These are phyloP conservation scores for Drosophila mercatorum DNA, from an alignment of 2,888 invertebrate genomes.

Conservation along the genomic window DNA sequence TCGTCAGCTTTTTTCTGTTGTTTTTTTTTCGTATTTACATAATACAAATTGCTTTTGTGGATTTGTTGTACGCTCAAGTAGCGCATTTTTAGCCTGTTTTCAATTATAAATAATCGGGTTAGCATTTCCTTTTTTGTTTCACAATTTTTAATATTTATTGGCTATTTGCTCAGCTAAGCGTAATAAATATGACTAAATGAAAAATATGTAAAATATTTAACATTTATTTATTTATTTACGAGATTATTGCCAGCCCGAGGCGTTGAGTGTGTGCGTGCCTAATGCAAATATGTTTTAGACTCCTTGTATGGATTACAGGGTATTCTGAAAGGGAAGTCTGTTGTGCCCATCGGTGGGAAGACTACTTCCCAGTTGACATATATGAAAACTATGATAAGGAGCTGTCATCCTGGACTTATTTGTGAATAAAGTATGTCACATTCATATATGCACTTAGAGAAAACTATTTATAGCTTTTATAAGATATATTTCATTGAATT, in stretches of 20 bases:
- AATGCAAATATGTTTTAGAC: not conserved
- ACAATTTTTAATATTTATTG: slow-evolving; percentile 30
- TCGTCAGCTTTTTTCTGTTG: not conserved
- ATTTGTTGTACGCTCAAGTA: slow-evolving; percentile 60
- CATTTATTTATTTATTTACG: slow-evolving; percentile 1
- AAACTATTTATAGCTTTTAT: too few relatives aligned
- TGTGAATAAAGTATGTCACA: too few relatives aligned
- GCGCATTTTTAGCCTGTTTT: slow-evolving; percentile 37
- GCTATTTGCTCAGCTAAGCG: slow-evolving; percentile 24
- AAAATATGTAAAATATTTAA: slow-evolving; percentile 1
- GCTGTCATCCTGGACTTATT: too few relatives aligned
- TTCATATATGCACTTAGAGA: too few relatives aligned
- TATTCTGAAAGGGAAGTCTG: not conserved
- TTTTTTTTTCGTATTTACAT: slow-evolving; percentile 41
- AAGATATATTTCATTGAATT: too few relatives aligned
- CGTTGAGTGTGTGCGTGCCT: not conserved
- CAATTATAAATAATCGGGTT: slow-evolving; percentile 54
- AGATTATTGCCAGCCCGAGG: not conserved
- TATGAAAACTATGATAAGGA: too few relatives aligned
- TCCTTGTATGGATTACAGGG: too few relatives aligned
- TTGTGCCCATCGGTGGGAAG: too few relatives aligned
- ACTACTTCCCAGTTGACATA: too few relatives aligned
- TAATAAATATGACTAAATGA: slow-evolving; percentile 4
- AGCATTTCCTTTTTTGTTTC: not conserved
- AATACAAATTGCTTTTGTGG: slow-evolving; percentile 67